These are phyloP conservation scores for Anabacerthia variegaticeps DNA, from an alignment of 2,797 vertebrate species.

Conservation along the genomic window DNA sequence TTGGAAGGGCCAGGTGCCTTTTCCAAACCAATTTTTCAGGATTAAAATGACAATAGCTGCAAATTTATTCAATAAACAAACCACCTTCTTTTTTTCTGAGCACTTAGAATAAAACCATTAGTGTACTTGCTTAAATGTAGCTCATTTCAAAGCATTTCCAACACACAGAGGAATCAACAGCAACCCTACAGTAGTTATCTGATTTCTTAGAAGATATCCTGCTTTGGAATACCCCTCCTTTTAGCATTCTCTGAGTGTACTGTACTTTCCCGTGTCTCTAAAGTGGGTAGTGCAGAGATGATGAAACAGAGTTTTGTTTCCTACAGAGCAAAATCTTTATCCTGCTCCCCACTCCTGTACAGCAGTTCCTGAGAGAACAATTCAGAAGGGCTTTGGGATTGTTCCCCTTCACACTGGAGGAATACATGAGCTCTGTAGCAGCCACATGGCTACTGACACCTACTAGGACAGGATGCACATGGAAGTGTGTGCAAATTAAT, in stretches of 20 bases:
- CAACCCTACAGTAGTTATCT: conserved; percentile 3
- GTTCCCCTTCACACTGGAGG: neutral
- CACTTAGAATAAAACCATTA: neutral
- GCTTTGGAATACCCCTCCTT: neutral
- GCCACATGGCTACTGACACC: neutral
- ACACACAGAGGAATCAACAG: neutral
- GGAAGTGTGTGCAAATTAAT: neutral
- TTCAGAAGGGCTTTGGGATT: neutral
- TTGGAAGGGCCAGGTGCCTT: neutral
- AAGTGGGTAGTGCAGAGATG: neutral
- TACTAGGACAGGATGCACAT: neutral
- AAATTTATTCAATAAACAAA: conserved; percentile 40
- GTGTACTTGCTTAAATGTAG: neutral
- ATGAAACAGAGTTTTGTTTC: neutral
- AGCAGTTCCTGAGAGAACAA: neutral
- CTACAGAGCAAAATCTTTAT: neutral
- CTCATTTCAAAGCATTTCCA: conserved; percentile 16
- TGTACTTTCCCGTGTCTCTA: neutral
- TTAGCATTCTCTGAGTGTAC: neutral
- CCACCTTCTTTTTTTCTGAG: neutral
- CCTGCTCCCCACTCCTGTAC: neutral
- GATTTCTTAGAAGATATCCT: conserved; percentile 4
- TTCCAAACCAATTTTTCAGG: conserved; percentile 35
- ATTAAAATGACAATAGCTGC: conserved; percentile 16
- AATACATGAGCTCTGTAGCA: neutral